Conservation (phyloP, 1,140 invertebrate species). For the Aleiodes sp. region DNA sequence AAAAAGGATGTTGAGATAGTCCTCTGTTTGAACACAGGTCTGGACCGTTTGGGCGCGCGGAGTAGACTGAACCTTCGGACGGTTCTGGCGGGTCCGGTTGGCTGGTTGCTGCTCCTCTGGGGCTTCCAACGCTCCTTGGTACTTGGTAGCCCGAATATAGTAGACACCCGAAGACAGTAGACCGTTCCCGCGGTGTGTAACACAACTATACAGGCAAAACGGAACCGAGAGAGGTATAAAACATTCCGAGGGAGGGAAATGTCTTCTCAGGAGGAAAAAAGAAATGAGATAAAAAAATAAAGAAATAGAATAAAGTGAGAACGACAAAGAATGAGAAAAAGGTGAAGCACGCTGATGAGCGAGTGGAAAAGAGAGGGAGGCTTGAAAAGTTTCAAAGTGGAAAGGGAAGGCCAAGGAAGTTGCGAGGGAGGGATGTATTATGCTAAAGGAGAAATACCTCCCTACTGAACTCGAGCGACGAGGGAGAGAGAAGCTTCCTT, state of each 20-base stretch:
- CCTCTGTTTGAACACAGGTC: conserved; percentile 62
- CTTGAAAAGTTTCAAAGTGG: background rate
- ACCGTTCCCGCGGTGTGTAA: conserved; percentile 45
- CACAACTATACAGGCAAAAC: conserved; percentile 34
- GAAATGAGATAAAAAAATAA: background rate
- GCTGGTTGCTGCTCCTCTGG: conserved; percentile 34
- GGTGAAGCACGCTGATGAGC: background rate
- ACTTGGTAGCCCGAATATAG: conserved; percentile 56
- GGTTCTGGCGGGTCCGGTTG: conserved; percentile 36
- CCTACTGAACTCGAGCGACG: conserved; percentile 62
- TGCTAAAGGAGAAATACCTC: conserved; percentile 54
- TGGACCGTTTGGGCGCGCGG: conserved; percentile 66
- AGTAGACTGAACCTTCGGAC: conserved; percentile 66
- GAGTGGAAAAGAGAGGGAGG: conserved; percentile 8
- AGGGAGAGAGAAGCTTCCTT: too few relatives aligned
- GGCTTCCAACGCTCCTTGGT: conserved; percentile 42
- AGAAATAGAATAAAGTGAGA: background rate
- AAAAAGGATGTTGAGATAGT: too few relatives aligned
- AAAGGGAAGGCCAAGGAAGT: background rate
- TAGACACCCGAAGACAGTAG: conserved; percentile 57
- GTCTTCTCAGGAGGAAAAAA: background rate
- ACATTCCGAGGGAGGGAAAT: background rate
- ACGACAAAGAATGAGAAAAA: background rate
- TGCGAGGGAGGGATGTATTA: background rate
- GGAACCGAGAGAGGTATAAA: conserved; percentile 9